phyloP scores from a whole-genome alignment of 2,888 invertebrate species.

The Lepidocyrtoides sp. region DNA sequence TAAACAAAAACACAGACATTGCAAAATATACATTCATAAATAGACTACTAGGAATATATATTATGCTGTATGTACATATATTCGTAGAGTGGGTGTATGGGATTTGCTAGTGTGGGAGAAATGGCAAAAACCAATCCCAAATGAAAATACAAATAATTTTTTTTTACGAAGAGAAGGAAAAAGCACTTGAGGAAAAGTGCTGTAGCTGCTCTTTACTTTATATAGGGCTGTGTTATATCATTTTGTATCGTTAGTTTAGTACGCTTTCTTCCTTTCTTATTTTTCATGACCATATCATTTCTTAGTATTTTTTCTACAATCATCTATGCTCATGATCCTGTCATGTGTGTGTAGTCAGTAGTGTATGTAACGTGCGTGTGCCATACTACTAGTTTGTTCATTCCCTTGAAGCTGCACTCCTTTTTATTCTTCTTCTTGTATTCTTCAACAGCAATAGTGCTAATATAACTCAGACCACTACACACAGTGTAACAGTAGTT shows the following conservation, averaged over 20 bases:
- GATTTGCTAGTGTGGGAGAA: not conserved
- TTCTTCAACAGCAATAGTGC: not conserved
- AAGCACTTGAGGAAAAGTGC: conserved; percentile 3
- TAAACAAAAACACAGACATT: conserved; percentile 35
- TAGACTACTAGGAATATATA: not conserved
- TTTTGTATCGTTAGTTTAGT: not conserved
- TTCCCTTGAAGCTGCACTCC: conserved; percentile 20
- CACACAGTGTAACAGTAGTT: no score
- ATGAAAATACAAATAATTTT: not conserved
- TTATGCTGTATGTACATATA: not conserved
- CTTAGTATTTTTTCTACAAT: not conserved
- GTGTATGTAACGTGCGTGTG: not conserved
- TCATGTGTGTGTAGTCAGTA: not conserved
- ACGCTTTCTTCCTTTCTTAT: not conserved
- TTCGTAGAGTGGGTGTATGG: not conserved
- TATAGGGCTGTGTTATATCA: not conserved
- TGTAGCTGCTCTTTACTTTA: not conserved
- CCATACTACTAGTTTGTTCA: not conserved
- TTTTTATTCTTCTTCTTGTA: not conserved
- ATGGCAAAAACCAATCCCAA: conserved; percentile 31
- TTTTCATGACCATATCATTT: conserved; percentile 27
- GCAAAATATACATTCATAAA: not conserved
- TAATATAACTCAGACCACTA: no score
- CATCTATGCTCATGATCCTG: not conserved
- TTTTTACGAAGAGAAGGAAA: not conserved